Percentiles rank a stretch among this genome's conserved stretches.
phyloP scores from a whole-genome alignment of 2,113 vertebrate species.

The Solea solea region DNA sequence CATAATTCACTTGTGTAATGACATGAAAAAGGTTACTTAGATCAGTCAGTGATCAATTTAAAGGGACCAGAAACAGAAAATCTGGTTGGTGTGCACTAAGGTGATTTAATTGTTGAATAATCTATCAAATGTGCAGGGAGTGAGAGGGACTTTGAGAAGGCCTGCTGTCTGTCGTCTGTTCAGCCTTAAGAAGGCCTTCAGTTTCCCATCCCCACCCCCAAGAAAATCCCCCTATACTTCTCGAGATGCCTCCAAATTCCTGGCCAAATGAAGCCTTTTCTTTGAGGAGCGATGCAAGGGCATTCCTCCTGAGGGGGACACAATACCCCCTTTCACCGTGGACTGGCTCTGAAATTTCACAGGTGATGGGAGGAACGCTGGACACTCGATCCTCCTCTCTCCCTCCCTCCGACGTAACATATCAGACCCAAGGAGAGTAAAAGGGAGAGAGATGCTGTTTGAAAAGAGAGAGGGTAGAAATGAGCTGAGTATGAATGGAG shows the following conservation, averaged over 20 bases:
- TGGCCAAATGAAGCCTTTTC: constrained; percentile 93
- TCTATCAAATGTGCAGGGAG: not conserved
- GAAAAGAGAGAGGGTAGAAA: constrained; percentile 11
- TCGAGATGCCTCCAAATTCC: constrained; percentile 95
- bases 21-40: no score
- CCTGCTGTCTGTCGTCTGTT: constrained; percentile 1
- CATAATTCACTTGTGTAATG: no score
- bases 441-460: constrained; percentile 36
- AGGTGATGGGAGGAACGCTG: constrained; percentile 92
- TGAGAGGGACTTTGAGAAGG: not conserved
- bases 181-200: constrained; percentile 71
- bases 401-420: constrained; percentile 72
- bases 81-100: no score
- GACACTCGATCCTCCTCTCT: constrained; percentile 84
- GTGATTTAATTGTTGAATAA: not conserved
- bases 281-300: constrained; percentile 85
- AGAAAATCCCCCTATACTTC: constrained; percentile 83
- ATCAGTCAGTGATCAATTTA: no score
- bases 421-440: constrained; percentile 19
- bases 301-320: constrained; percentile 90
- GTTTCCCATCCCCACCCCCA: constrained; percentile 54
- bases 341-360: constrained; percentile 91
- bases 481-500: constrained; percentile 10
- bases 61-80: no score
- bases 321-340: constrained; percentile 93